Base-by-base conservation (phyloP, 2,797 vertebrate species). In the Melanitta fusca region DNA sequence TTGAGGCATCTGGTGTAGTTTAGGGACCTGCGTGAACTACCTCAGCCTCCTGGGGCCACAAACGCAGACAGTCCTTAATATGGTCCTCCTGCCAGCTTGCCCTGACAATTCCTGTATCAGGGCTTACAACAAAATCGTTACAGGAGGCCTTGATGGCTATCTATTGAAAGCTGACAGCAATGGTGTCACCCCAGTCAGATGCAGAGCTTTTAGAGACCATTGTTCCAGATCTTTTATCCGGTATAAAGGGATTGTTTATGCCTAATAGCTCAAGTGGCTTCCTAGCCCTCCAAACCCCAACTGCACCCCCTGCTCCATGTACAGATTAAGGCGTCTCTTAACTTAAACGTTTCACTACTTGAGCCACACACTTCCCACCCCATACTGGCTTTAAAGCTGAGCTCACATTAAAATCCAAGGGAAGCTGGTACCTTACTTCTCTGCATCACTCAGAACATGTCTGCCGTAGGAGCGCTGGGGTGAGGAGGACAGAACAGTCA, bases 71-170 rank as follows among this genome's bases (percentile, higher is more conserved):
- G 45, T 19, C 34, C 38, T 91, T 72, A 91, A 53, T 27, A 84
- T 5, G 39, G 75, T 70, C 84, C 88, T 80, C 66, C 80, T 86
- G 60, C 74, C 73, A 95, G 16, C n/a, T 80, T 81, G 68, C 49
- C 88, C 83, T 86, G 70, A 91, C 3, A 27, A 73, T 91, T 94
- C 88, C 62, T 86, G 54, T 68, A 77, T 88, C 78, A 94, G 66
- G 14, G 22, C 75, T 88, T 90, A 74, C 95, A 60, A 86, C 62
- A 74, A 87, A 93, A 77, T 90, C 47, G 57, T 80, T 81, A 64
- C 4, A 80, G 56, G 58, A 94, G 43, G 47, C 43, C 53, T 49
- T 62, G 53, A 88, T 43, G 34, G 41, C n/a, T 70, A 53, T 53
- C 47, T 60, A n/a, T 62, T 75, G 84, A 93, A 91, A 83, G 58